These are phyloP conservation scores for Temnothorax rugatulus DNA, from an alignment of 2,888 invertebrate genomes.

Conservation along the genomic window DNA sequence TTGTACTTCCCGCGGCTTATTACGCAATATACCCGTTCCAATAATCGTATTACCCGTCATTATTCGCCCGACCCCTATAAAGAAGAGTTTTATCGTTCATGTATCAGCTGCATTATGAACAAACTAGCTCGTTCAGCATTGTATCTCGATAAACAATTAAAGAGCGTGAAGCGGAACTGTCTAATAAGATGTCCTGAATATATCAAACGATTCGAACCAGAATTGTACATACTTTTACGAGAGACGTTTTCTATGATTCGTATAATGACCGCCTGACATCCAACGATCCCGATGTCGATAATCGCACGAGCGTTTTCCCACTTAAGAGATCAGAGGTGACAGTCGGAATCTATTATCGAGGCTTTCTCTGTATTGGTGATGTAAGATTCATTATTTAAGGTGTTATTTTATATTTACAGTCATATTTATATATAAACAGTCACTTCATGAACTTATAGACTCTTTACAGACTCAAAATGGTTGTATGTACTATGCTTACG, in stretches of 20 bases:
- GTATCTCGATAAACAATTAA: conserved; percentile 77
- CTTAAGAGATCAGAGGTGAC: conserved; percentile 24
- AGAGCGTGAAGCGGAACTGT: conserved; percentile 61
- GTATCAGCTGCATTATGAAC: conserved; percentile 66
- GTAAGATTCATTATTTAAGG: conserved; percentile 24
- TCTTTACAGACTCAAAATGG: not conserved
- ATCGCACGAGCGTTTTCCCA: conserved; percentile 10
- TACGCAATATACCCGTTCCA: conserved; percentile 70
- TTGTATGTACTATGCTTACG: not conserved
- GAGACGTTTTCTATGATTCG: conserved; percentile 53
- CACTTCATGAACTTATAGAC: not conserved
- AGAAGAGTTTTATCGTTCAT: conserved; percentile 64
- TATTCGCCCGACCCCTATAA: conserved; percentile 69
- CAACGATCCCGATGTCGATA: conserved; percentile 36
- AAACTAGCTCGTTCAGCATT: conserved; percentile 69
- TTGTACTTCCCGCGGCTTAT: conserved; percentile 75
- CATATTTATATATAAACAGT: conserved; percentile 4
- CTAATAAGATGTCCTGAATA: conserved; percentile 64
- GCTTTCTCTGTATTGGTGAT: not conserved
- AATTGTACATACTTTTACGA: conserved; percentile 59
- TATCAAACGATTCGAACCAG: conserved; percentile 56
- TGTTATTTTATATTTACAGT: not conserved
- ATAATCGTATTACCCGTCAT: conserved; percentile 62
- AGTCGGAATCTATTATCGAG: conserved; percentile 9
- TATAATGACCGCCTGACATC: conserved; percentile 46